These are phyloP conservation scores for Xiphorhynchus elegans DNA, from an alignment of 2,113 vertebrate species.

Conservation along the genomic window DNA sequence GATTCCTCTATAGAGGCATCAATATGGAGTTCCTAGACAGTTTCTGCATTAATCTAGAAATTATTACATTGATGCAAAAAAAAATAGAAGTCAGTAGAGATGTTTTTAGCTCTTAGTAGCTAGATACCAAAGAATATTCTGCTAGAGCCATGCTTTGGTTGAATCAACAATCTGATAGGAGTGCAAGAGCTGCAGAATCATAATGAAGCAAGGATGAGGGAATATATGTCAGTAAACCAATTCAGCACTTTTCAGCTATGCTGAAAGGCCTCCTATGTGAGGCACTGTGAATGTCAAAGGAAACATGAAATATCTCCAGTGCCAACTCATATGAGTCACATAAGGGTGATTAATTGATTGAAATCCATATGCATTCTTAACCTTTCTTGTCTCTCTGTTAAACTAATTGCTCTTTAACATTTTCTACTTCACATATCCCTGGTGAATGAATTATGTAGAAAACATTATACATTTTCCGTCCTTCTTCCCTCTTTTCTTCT, in stretches of 20 bases:
- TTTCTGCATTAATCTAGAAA: background rate
- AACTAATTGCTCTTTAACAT: slow-evolving; percentile 1
- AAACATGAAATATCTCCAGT: background rate
- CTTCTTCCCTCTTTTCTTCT: background rate
- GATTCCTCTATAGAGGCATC: background rate
- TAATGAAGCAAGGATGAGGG: background rate
- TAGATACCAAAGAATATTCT: background rate
- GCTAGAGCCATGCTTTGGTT: background rate
- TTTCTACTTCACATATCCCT: background rate
- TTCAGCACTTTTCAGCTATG: background rate
- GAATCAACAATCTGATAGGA: background rate
- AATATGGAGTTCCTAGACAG: background rate
- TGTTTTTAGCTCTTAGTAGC: background rate
- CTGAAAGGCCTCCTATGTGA: background rate
- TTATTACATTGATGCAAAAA: background rate
- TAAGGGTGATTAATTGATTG: background rate
- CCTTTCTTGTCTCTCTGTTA: background rate
- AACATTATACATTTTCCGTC: background rate
- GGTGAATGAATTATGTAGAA: background rate
- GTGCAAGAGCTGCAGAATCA: background rate
- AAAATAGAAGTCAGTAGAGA: background rate
- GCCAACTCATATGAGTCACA: background rate
- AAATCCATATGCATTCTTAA: background rate
- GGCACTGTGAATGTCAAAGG: background rate
- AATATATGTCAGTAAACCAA: background rate